phyloP scores from a whole-genome alignment of 2,888 invertebrate genomes.

The Melieria omissa region DNA sequence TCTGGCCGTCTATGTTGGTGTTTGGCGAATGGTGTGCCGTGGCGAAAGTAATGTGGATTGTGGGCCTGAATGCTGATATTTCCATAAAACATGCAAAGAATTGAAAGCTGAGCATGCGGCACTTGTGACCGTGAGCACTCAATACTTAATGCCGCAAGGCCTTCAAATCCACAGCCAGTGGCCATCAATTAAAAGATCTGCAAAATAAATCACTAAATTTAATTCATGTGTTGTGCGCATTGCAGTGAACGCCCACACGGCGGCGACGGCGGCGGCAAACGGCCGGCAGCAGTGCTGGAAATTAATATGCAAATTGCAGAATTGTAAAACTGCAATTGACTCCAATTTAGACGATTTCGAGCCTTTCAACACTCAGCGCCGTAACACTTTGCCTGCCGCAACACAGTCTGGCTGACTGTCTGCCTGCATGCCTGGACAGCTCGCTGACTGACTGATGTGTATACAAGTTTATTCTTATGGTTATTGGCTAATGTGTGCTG shows the following conservation, averaged over 20 bases:
- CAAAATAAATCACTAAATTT: conserved; percentile 29
- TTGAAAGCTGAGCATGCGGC: too few species aligned
- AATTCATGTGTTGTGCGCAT: conserved; percentile 21
- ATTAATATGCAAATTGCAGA: conserved; percentile 21
- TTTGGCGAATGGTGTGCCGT: not conserved
- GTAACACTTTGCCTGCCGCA: too few species aligned
- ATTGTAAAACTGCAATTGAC: conserved; percentile 22
- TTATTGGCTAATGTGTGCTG: too few species aligned
- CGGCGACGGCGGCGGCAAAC: conserved; percentile 21
- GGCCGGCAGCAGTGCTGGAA: conserved; percentile 1
- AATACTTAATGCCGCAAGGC: conserved; percentile 2
- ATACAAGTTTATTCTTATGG: too few species aligned
- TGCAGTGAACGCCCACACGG: conserved; percentile 27
- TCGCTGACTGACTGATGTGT: too few species aligned
- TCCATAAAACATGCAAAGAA: too few species aligned
- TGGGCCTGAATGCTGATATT: too few species aligned
- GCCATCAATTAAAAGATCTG: conserved; percentile 25
- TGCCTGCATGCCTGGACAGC: too few species aligned
- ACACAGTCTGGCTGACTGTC: too few species aligned
- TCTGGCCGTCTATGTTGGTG: not conserved
- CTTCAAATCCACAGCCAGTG: conserved; percentile 19
- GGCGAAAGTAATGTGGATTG: too few species aligned
- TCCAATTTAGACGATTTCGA: conserved; percentile 11
- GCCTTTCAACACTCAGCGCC: too few species aligned
- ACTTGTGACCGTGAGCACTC: too few species aligned